Conservation (phyloP, 2,113 vertebrate genomes). For the Terrapene triunguis region DNA sequence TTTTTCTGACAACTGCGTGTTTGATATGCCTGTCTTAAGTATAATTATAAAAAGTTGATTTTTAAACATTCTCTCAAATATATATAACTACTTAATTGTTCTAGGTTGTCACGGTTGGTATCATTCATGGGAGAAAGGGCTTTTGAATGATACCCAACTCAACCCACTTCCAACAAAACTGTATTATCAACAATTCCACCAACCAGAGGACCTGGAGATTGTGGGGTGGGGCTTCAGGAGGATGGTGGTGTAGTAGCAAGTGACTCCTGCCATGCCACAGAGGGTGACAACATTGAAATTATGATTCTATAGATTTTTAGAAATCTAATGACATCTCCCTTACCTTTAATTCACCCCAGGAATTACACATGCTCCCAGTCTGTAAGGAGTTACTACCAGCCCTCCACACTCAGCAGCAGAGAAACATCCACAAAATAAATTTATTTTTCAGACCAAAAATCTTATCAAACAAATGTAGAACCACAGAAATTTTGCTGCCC, state of each 20-base stretch:
- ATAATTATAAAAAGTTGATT: neutral
- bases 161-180: neutral
- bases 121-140: neutral
- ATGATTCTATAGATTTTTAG: neutral
- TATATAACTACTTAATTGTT: neutral
- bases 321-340: neutral
- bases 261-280: neutral
- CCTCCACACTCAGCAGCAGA: neutral
- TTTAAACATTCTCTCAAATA: neutral
- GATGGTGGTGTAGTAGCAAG: neutral
- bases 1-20: neutral
- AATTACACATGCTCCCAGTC: too few species aligned
- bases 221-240: neutral
- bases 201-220: neutral
- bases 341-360: neutral
- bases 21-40: neutral
- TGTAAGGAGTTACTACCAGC: neutral
- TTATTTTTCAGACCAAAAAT: neutral
- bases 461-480: neutral
- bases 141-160: neutral
- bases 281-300: neutral
- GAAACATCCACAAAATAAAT: neutral
- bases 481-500: neutral
- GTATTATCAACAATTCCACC: neutral
- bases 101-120: neutral